These are phyloP conservation scores for Drosophila antonietae DNA, from an alignment of 2,888 invertebrate genomes.

Conservation along the genomic window DNA sequence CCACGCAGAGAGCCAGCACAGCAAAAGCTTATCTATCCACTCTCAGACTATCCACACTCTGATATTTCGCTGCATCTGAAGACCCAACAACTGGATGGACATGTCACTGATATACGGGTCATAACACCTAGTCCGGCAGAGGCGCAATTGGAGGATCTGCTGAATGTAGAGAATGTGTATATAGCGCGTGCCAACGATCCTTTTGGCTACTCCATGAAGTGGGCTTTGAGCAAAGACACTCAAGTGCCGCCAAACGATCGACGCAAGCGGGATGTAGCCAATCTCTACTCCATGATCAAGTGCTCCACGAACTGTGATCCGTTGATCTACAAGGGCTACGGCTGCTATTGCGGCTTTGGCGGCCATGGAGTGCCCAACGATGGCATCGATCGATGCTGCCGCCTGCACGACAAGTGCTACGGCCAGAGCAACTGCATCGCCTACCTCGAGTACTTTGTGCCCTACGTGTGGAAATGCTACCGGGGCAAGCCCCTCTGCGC, in stretches of 20 bases:
- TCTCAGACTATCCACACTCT: constrained; percentile 31
- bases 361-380: constrained; percentile 92
- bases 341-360: constrained; percentile 95
- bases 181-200: constrained; percentile 83
- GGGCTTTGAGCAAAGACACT: constrained; percentile 69
- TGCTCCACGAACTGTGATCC: constrained; percentile 95
- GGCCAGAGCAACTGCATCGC: constrained; percentile 91
- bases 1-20: constrained; percentile 30
- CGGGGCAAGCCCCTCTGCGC: constrained; percentile 90
- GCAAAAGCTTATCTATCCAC: constrained; percentile 24
- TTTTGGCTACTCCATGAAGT: constrained; percentile 84
- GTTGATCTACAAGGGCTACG: constrained; percentile 93
- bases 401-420: constrained; percentile 94
- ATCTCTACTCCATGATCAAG: constrained; percentile 93
- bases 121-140: constrained; percentile 30
- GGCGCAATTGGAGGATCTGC: constrained; percentile 46
- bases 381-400: constrained; percentile 92
- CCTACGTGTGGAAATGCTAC: constrained; percentile 95
- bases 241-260: constrained; percentile 83
- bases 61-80: constrained; percentile 54
- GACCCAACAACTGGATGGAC: constrained; percentile 56
- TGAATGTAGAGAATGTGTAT: constrained; percentile 74
- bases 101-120: constrained; percentile 59
- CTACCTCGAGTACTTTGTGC: constrained; percentile 93
- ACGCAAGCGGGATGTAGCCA: constrained; percentile 90